Conservation (phyloP, 2,797 vertebrate species). For the Parambassis ranga region DNA sequence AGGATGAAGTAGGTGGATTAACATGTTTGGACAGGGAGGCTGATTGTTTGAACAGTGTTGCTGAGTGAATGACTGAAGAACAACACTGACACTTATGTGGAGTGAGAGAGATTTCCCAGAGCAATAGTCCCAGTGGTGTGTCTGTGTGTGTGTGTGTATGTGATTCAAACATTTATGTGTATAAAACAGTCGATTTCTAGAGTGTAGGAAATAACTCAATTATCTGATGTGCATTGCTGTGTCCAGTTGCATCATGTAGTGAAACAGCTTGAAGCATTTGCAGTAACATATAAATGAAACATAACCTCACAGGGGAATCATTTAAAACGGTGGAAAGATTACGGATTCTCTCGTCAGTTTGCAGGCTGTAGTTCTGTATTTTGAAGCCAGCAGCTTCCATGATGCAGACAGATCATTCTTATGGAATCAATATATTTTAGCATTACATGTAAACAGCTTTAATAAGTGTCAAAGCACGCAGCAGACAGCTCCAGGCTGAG, state of each 20-base stretch:
- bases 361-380: background rate
- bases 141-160: background rate
- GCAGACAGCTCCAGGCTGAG: background rate
- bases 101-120: conserved; percentile 28
- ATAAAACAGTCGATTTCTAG: background rate
- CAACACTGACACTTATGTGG: conserved; percentile 52
- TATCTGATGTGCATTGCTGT: conserved; percentile 2
- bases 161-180: background rate
- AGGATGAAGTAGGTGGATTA: conserved; percentile 76
- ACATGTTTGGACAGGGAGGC: conserved; percentile 73
- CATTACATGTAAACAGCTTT: conserved; percentile 3
- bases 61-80: conserved; percentile 50
- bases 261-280: conserved; percentile 1
- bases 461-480: background rate
- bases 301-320: conserved; percentile 13
- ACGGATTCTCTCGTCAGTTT: background rate
- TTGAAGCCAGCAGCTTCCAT: background rate
- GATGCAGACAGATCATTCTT: background rate
- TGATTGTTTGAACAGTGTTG: conserved; percentile 69
- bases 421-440: conserved; percentile 9
- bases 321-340: background rate
- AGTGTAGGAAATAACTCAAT: background rate
- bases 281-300: conserved; percentile 40
- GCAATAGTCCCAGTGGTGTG: background rate
- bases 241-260: conserved; percentile 30